phyloP scores from a whole-genome alignment of 2,888 invertebrate species.

The Rhagium mordax region DNA sequence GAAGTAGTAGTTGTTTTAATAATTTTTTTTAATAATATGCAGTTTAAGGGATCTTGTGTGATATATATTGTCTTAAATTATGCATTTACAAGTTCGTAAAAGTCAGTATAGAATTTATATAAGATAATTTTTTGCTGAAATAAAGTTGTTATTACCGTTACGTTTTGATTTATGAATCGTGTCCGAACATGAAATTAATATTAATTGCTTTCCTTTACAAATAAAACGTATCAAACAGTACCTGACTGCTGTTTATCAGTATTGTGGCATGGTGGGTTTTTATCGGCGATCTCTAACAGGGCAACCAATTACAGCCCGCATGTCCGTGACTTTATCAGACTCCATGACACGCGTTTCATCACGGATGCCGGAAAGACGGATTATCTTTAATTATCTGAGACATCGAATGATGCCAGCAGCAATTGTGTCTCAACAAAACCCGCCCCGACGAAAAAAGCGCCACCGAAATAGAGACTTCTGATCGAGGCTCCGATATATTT shows the following conservation, averaged over 20 bases:
- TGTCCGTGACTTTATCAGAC: constrained; percentile 64
- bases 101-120: too few relatives aligned
- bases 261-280: constrained; percentile 12
- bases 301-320: constrained; percentile 61
- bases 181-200: not conserved
- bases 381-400: constrained; percentile 68
- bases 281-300: constrained; percentile 42
- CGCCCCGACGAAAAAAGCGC: constrained; percentile 42
- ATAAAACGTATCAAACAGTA: not conserved
- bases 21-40: too few relatives aligned
- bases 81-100: too few relatives aligned
- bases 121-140: too few relatives aligned
- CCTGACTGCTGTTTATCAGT: constrained; percentile 11
- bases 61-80: too few relatives aligned
- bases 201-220: not conserved
- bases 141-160: too few relatives aligned
- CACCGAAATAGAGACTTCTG: constrained; percentile 48
- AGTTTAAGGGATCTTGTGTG: too few relatives aligned
- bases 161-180: too few relatives aligned
- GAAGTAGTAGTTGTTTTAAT: too few relatives aligned
- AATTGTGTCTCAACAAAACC: constrained; percentile 54
- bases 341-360: constrained; percentile 64
- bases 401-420: constrained; percentile 63
- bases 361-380: constrained; percentile 64
- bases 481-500: constrained; percentile 42